phyloP scores from a whole-genome alignment of 2,797 vertebrate genomes.

The Mionectes olivaceus region DNA sequence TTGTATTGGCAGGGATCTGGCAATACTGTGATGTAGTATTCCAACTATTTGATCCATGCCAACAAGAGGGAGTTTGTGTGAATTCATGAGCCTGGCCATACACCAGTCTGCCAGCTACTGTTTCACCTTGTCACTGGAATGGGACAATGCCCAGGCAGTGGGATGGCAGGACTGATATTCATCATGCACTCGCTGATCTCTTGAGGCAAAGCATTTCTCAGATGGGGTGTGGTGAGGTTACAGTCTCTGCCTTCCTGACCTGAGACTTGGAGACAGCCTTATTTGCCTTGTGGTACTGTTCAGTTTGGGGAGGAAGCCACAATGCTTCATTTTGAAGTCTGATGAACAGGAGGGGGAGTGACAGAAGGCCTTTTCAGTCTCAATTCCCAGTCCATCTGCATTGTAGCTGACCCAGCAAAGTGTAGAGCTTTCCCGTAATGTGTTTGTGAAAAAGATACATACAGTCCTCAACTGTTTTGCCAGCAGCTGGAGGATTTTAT shows the following conservation, averaged over 20 bases:
- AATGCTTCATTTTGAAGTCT: not conserved
- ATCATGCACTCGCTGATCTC: rapidly evolving
- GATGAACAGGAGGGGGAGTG: not conserved
- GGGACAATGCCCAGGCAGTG: not conserved
- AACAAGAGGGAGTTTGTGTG: not conserved
- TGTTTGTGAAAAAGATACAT: not conserved
- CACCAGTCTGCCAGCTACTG: not conserved
- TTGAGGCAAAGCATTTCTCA: not conserved
- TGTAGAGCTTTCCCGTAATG: rapidly evolving
- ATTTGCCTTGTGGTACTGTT: not conserved
- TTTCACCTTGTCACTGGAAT: not conserved
- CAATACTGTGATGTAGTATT: not conserved
- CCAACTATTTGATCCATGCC: not conserved
- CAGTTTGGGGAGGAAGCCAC: not conserved
- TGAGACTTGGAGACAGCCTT: not conserved
- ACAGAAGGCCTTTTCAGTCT: not conserved
- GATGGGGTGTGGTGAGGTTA: not conserved
- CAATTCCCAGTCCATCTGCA: not conserved
- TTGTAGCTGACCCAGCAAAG: not conserved
- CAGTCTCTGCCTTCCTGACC: not conserved
- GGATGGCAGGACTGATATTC: not conserved
- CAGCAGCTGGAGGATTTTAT: not conserved
- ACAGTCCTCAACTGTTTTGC: not conserved
- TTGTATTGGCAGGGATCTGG: not conserved
- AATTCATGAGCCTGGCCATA: not conserved